These are phyloP conservation scores for Hemichromis elongatus DNA, from an alignment of 2,113 vertebrate genomes.

Conservation along the genomic window DNA sequence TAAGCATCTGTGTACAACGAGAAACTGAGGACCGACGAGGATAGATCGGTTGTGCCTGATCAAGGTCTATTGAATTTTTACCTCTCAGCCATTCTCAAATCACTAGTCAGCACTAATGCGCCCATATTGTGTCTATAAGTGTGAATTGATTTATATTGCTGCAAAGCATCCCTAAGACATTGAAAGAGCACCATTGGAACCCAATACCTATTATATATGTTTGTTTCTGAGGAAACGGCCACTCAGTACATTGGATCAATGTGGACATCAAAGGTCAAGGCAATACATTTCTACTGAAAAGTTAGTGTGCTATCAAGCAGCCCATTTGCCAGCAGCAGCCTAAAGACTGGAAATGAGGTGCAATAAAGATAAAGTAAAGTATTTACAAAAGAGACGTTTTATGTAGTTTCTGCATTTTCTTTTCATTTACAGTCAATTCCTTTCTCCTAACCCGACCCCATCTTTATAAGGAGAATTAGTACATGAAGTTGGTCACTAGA, in stretches of 20 bases:
- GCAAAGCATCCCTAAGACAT: slow-evolving; percentile 71
- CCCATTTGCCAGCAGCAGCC: slow-evolving; percentile 9
- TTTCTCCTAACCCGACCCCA: neutral
- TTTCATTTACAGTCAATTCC: neutral
- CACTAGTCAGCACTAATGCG: slow-evolving; percentile 77
- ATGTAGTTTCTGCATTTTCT: neutral
- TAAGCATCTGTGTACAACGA: slow-evolving; percentile 30
- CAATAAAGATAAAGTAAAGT: neutral
- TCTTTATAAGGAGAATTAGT: neutral
- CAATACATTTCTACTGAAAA: slow-evolving; percentile 69
- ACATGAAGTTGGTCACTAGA: neutral
- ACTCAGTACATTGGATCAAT: slow-evolving; percentile 75
- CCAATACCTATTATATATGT: slow-evolving; percentile 79
- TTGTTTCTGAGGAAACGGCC: slow-evolving; percentile 76
- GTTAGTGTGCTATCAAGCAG: slow-evolving; percentile 51
- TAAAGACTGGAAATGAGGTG: neutral
- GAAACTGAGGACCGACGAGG: slow-evolving; percentile 51
- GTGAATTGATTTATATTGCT: slow-evolving; percentile 80
- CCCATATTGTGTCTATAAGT: slow-evolving; percentile 80
- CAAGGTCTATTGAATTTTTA: slow-evolving; percentile 71
- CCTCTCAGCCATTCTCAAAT: slow-evolving; percentile 65
- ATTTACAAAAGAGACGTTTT: neutral
- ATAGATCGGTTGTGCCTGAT: slow-evolving; percentile 65
- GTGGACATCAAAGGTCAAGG: slow-evolving; percentile 73
- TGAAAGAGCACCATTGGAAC: slow-evolving; percentile 72